Percentiles rank a stretch among this genome's conserved stretches.
Conservation (phyloP, 2,888 invertebrate genomes). For the Allolobophora icterica region DNA sequence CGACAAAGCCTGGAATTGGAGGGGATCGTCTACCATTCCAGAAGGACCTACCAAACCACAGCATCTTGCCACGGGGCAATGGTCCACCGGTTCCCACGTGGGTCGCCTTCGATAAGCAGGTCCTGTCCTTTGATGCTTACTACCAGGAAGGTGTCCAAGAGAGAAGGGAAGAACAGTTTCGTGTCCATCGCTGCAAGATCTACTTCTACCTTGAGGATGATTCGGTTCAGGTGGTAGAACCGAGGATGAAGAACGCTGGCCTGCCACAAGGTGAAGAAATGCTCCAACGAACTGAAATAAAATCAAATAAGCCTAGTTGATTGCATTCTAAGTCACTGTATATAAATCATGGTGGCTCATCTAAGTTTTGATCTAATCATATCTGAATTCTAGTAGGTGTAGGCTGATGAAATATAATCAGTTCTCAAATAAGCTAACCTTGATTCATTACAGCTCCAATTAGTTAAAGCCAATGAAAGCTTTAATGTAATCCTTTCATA, state of each 20-base stretch:
- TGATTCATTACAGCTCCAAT: no score
- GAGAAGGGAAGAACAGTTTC: slow-evolving; percentile 73
- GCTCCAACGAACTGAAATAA: background rate
- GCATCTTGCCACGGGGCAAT: slow-evolving; percentile 78
- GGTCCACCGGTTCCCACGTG: slow-evolving; percentile 80
- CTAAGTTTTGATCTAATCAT: no score
- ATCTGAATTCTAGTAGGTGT: no score
- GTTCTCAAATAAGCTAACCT: no score
- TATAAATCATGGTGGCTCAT: no score
- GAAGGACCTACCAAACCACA: slow-evolving; percentile 71
- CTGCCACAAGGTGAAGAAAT: slow-evolving; percentile 77
- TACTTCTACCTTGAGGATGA: slow-evolving; percentile 89
- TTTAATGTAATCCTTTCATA: no score
- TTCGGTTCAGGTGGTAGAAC: slow-evolving; percentile 86
- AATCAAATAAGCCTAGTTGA: background rate
- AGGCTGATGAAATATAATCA: no score
- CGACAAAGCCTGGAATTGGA: slow-evolving; percentile 72
- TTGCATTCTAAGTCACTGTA: background rate
- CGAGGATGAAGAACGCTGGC: slow-evolving; percentile 82
- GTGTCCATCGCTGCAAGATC: slow-evolving; percentile 71
- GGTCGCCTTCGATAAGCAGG: slow-evolving; percentile 85
- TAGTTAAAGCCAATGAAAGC: no score
- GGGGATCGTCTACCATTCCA: slow-evolving; percentile 70
- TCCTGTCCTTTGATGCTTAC: slow-evolving; percentile 77
- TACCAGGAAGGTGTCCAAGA: slow-evolving; percentile 83